Evolutionary conservation across 2,888 invertebrate species (phyloP).

Genomic region (Chymomyza amoena): DNA sequence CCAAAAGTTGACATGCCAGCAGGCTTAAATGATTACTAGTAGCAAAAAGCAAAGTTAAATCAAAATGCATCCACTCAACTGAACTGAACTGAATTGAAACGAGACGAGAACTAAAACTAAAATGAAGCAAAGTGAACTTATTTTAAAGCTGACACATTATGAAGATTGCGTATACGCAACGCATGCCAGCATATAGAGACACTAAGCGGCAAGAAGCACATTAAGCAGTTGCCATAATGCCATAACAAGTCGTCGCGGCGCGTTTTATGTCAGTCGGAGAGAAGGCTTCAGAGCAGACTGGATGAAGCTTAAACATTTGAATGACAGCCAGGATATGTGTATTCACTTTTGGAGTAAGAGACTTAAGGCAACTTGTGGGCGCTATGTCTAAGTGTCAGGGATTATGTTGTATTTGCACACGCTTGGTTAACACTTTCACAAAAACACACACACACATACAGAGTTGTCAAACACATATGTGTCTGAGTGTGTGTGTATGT

Average conservation of each 20-base stretch:
- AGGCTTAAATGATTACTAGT: not conserved
- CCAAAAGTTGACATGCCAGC: not conserved
- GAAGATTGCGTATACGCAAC: slow-evolving; percentile 54
- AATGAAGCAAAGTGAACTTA: not conserved
- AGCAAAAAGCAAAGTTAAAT: not conserved
- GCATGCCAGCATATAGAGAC: slow-evolving; percentile 21
- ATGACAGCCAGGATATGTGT: slow-evolving; percentile 24
- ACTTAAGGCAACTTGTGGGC: slow-evolving; percentile 10
- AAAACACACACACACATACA: not conserved
- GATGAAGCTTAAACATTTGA: slow-evolving; percentile 35
- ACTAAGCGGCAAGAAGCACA: not conserved
- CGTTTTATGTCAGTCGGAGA: not conserved
- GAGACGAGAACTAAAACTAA: not conserved
- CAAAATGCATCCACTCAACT: not conserved
- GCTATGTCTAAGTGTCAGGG: slow-evolving; percentile 60
- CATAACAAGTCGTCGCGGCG: slow-evolving; percentile 5
- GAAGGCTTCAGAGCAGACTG: not conserved
- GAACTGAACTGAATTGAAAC: not conserved
- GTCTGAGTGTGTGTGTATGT: not conserved
- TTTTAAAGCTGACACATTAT: slow-evolving; percentile 22
- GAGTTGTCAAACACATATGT: not conserved
- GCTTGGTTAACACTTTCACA: slow-evolving; percentile 38
- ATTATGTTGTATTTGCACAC: slow-evolving; percentile 67
- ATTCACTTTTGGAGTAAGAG: not conserved
- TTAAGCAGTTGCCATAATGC: slow-evolving; percentile 3